A percentile compares a stretch with the other conserved stretches of the same genome.
Evolutionary conservation across 2,113 vertebrate species (phyloP).

Genomic region (Leptobrachium leishanense): DNA sequence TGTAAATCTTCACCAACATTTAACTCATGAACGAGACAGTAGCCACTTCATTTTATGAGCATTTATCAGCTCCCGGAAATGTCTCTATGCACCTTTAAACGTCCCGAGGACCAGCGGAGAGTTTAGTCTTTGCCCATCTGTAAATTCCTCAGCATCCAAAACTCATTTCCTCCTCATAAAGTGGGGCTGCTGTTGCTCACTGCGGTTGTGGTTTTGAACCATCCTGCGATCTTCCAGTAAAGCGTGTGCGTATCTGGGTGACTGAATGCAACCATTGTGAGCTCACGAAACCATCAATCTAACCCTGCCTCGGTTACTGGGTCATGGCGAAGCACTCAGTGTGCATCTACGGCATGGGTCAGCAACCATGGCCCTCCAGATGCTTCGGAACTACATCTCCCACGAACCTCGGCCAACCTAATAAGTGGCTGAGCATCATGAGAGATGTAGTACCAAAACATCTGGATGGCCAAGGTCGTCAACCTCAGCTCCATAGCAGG

Average conservation of each 20-base stretch:
- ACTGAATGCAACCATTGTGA: not conserved
- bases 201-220: not conserved
- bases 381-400: no score
- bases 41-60: no score
- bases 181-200: not conserved
- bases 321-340: not conserved
- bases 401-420: no score
- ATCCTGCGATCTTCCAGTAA: not conserved
- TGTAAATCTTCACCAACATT: no score
- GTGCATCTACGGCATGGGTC: not conserved
- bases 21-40: no score
- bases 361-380: no score
- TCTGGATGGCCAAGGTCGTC: no score
- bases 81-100: not conserved
- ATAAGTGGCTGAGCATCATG: no score
- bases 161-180: not conserved
- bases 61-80: no score
- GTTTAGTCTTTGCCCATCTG: not conserved
- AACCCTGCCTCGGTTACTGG: not conserved
- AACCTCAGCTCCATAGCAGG: no score
- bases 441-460: no score
- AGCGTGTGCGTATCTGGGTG: not conserved
- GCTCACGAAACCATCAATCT: not conserved
- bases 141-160: not conserved
- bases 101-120: not conserved